These are phyloP conservation scores for Gnathochromis pfefferi DNA, from an alignment of 2,113 vertebrate species.

Conservation along the genomic window DNA sequence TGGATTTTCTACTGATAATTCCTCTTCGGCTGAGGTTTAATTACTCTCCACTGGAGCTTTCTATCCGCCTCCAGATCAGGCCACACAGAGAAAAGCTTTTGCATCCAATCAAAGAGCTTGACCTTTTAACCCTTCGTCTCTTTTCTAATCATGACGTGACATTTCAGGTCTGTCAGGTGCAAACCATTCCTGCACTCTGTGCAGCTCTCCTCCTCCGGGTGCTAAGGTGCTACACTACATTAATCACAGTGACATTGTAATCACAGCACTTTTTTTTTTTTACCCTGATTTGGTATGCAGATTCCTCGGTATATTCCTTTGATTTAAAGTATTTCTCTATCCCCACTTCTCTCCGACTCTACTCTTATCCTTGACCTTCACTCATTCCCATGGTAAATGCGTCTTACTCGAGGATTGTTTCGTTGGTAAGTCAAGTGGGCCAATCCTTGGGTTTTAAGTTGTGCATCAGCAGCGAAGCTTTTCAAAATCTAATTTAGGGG, in stretches of 20 bases:
- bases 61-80: constrained; percentile 10
- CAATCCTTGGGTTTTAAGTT: constrained; percentile 59
- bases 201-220: background rate
- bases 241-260: constrained; percentile 52
- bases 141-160: constrained; percentile 35
- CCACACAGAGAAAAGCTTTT: constrained; percentile 10
- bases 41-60: constrained; percentile 31
- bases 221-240: background rate
- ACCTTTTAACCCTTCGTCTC: constrained; percentile 53
- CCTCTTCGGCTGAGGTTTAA: constrained; percentile 36
- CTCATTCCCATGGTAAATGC: constrained; percentile 61
- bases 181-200: background rate
- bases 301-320: constrained; percentile 28
- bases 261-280: constrained; percentile 12
- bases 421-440: constrained; percentile 62
- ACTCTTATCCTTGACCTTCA: constrained; percentile 59
- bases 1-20: constrained; percentile 30
- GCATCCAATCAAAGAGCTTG: constrained; percentile 47
- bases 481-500: constrained; percentile 73
- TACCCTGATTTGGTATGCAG: constrained; percentile 25
- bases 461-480: constrained; percentile 48
- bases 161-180: constrained; percentile 52
- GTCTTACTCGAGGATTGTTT: constrained; percentile 45
- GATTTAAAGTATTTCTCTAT: constrained; percentile 14
- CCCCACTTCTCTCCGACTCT: background rate